Conservation (phyloP, 2,113 vertebrate species). For the Chloropsis hardwickii region DNA sequence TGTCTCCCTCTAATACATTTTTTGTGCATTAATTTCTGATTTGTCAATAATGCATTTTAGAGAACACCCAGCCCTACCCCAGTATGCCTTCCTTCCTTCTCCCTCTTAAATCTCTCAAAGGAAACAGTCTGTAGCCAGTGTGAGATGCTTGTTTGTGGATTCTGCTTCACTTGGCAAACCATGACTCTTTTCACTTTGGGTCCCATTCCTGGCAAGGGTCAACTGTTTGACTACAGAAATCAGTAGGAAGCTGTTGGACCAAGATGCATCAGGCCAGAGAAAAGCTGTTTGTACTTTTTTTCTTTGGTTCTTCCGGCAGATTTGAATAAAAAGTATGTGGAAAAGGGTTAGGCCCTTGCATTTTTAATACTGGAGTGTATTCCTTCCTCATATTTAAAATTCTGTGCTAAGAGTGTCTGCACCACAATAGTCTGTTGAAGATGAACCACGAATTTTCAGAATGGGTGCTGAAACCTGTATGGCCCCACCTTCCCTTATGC, state of each 20-base stretch:
- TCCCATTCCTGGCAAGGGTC: slow-evolving; percentile 50
- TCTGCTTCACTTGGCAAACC: slow-evolving; percentile 47
- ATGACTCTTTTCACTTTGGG: slow-evolving; percentile 30
- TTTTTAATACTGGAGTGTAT: background rate
- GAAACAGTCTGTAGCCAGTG: background rate
- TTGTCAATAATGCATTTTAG: background rate
- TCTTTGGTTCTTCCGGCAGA: background rate
- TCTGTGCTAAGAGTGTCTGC: background rate
- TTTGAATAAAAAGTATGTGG: slow-evolving; percentile 13
- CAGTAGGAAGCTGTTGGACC: slow-evolving; percentile 36
- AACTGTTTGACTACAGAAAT: slow-evolving; percentile 45
- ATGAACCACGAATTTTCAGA: background rate
- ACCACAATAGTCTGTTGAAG: background rate
- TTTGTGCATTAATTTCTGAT: background rate
- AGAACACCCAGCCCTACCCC: background rate
- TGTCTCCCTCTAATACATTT: background rate
- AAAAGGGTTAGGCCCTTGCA: background rate
- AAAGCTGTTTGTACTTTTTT: background rate
- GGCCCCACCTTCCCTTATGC: background rate
- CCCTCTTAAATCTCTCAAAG: background rate
- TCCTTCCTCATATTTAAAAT: background rate
- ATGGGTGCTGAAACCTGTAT: background rate
- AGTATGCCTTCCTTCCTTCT: background rate
- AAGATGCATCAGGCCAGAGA: slow-evolving; percentile 18
- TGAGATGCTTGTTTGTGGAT: slow-evolving; percentile 54